A percentile compares a stretch with the other conserved stretches of the same genome.
phyloP scores from a whole-genome alignment of 2,113 vertebrate genomes.

The Paedocypris sp. region DNA sequence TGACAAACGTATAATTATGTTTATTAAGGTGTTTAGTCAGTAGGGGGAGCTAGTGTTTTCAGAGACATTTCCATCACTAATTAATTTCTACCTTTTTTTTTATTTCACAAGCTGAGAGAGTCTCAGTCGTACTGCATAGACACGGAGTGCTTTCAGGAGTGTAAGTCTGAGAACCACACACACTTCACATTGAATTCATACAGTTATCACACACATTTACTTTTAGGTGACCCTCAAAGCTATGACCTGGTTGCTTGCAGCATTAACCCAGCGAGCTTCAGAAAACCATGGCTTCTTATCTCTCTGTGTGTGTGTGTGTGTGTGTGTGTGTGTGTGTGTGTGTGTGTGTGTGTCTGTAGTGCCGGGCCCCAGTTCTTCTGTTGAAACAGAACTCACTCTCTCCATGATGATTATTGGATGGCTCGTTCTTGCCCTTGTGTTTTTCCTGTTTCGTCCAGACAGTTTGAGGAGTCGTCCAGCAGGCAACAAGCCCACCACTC shows the following conservation, averaged over 20 bases:
- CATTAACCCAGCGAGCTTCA: too few relatives aligned
- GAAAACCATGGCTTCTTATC: too few relatives aligned
- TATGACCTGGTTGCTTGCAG: too few relatives aligned
- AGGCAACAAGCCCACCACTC: constrained; percentile 67
- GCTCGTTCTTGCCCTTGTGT: constrained; percentile 75
- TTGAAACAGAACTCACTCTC: constrained; percentile 68
- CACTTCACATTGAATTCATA: too few relatives aligned
- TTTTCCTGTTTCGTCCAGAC: constrained; percentile 81
- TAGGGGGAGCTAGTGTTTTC: constrained; percentile 1
- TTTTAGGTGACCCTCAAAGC: too few relatives aligned
- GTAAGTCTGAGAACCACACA: too few relatives aligned
- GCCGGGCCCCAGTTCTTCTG: constrained; percentile 72
- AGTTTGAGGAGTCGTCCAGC: constrained; percentile 70
- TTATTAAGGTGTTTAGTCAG: background rate
- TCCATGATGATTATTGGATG: constrained; percentile 88
- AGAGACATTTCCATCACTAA: background rate
- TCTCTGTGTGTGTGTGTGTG: background rate
- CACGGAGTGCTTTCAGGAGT: constrained; percentile 87
- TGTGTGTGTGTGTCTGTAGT: constrained; percentile 60
- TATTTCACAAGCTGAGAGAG: constrained; percentile 77
- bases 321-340: background rate
- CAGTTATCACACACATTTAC: too few relatives aligned
- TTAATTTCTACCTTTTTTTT: background rate
- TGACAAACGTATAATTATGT: too few relatives aligned
- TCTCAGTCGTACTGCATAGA: constrained; percentile 97